phyloP scores from a whole-genome alignment of 1,140 invertebrate species.

The Reticulitermes speratus region DNA sequence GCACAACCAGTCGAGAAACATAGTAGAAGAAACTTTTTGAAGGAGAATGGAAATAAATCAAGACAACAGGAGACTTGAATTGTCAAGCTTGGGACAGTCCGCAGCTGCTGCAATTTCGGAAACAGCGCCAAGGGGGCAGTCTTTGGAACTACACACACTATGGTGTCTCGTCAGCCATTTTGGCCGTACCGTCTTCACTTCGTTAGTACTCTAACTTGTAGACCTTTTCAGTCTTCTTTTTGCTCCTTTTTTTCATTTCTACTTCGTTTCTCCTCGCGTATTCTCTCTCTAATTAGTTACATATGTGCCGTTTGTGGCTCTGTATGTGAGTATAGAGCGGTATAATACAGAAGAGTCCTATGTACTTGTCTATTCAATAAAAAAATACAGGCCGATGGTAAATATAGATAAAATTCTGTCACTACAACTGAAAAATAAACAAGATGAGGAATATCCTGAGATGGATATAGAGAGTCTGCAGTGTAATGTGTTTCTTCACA shows the following conservation, averaged over 20 bases:
- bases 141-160: background rate
- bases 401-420: background rate
- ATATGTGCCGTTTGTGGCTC: background rate
- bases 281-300: conserved; percentile 10
- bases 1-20: background rate
- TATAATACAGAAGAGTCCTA: background rate
- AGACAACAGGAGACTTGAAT: background rate
- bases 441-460: background rate
- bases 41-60: background rate
- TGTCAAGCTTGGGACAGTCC: background rate
- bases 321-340: background rate
- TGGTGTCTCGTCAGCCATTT: conserved; percentile 14
- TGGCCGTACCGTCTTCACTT: background rate
- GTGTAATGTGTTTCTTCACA: background rate
- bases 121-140: background rate
- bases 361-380: background rate
- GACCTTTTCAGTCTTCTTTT: conserved; percentile 11
- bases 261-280: background rate
- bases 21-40: background rate
- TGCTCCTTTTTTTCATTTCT: background rate
- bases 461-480: background rate
- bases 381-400: background rate
- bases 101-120: background rate
- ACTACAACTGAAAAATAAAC: background rate
- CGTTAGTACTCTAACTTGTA: background rate